Evolutionary conservation across 64 coral and sea anemone genomes (phyloP).

Genomic region (Trachythela sp.): DNA sequence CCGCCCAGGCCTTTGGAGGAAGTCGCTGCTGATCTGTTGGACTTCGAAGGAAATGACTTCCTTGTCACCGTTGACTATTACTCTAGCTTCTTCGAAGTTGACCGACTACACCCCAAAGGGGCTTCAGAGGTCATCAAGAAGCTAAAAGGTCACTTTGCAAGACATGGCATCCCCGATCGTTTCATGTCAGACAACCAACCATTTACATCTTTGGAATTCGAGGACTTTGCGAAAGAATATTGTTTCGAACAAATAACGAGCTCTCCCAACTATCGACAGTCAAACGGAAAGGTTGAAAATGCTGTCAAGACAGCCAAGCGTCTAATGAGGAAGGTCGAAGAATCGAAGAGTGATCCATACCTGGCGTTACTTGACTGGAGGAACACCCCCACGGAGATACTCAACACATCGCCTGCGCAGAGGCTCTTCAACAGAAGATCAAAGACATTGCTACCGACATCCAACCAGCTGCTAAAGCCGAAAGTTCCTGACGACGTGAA

Average conservation of each 20-base stretch:
- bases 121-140: constrained; percentile 1
- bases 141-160: constrained; percentile 19
- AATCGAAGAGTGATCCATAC: too few species aligned
- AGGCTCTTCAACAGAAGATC: not conserved
- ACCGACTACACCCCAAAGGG: not conserved
- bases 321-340: not conserved
- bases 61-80: constrained; percentile 40
- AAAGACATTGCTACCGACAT: not conserved
- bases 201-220: constrained; percentile 17
- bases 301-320: not conserved
- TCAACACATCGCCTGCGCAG: not conserved
- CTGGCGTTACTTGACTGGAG: too few species aligned
- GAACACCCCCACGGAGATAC: not conserved
- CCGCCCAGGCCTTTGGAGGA: not conserved
- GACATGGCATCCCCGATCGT: constrained; percentile 30
- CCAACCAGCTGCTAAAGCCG: not conserved
- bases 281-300: not conserved
- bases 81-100: constrained; percentile 31
- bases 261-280: not conserved
- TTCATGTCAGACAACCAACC: constrained; percentile 9
- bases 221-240: constrained; percentile 8
- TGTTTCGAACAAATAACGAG: not conserved
- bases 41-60: not conserved
- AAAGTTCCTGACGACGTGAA: not conserved
- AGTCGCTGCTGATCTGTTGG: constrained; percentile 33